Evolutionary conservation across 2,113 vertebrate genomes (phyloP), one percentile per base, ranked within the genome.

Genomic region (Electrona antarctica): DNA sequence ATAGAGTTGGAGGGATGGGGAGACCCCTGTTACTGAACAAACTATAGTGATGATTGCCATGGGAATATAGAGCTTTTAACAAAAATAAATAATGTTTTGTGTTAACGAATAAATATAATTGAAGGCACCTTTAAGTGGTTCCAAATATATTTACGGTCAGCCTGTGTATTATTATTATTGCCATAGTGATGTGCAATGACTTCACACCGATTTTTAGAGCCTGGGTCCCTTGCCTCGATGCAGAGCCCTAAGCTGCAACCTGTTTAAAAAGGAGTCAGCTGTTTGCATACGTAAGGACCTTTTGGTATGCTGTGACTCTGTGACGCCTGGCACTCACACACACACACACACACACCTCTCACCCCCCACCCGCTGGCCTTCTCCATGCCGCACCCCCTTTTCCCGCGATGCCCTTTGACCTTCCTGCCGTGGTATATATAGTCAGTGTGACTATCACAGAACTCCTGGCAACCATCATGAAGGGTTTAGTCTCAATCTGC

Each of bases 391-490:
- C 86, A 60, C 90, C 84, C 76, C 89, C 68, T 69, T 69, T 55
- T 49, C 73, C 71, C 71, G 57, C 49, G 21, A 1, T 82, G 84
- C 86, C 90, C 92, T 92, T 88, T 92, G 85, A 93, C 92, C 91
- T 92, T 92, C 87, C 81, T 84, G 80, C 81, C 73, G 83, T 54
- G 81, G 88, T 93, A 93, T 94, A 94, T 93, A 93, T 93, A 93
- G 87, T 77, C 73, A 81, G 66, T 70, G 63, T 72, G 76, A 80
- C 87, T 82, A 76, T 81, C 87, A 85, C 69, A 87, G 88, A 89
- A 93, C 92, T 93, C 92, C 92, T 93, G 92, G 92, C 92, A 92
- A 91, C 90, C 93, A 93, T 89, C 89, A 93, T 93, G 92, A 93
- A 92, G 92, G 88, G 90, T 85, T 74, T 90, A 78, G 85, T 90